Evolutionary conservation across 2,797 vertebrate species (phyloP), one percentile per base, ranked within the genome.

Genomic region (Brotula barbata): DNA sequence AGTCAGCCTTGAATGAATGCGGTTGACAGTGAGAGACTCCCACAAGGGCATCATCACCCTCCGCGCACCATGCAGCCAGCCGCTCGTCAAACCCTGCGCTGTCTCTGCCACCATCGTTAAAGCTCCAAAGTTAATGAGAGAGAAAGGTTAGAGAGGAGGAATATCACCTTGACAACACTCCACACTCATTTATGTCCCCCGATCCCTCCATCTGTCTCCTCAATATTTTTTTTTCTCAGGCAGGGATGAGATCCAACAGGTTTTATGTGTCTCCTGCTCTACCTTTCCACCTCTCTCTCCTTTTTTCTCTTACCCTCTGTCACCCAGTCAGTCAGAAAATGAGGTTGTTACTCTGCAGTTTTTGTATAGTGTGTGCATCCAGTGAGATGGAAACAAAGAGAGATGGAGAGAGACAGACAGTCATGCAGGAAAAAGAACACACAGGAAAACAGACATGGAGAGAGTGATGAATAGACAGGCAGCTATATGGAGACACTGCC

Each of bases 111-210:
- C 80, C 67, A 63, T 85, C 70, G 54, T 87, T 86, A 85, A 84
- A 83, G 72, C 80, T 72, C 66, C 74, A 78, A 81, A 87, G 74
- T 88, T 90, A 91, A 90, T 88, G 84, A 88, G 86, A 86, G 74
- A 69, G 71, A 87, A 83, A 88, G 80, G 85, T 88, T 83, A 84
- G 77, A 82, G 75, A 73, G 65, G 75, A 82, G 77, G 79, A 77
- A 78, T 72, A 82, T 89, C 85, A 88, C 85, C 87, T 80, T 90
- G 86, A 86, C 83, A 85, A 83, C 79, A 64, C 75, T 81, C 70
- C 19, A 25, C 74, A 71, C 65, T 80, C 81, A 80, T 82, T 86
- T 83, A 80, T 76, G 60, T 74, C 64, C 68, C 66, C 65, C 68
- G 47, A 75, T 79, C 67, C 59, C 52, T 74, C 83, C 82, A 80